Evolutionary conservation across 1,140 invertebrate genomes (phyloP), one percentile per base, ranked within the genome.

Genomic region (Mamestra configurata): DNA sequence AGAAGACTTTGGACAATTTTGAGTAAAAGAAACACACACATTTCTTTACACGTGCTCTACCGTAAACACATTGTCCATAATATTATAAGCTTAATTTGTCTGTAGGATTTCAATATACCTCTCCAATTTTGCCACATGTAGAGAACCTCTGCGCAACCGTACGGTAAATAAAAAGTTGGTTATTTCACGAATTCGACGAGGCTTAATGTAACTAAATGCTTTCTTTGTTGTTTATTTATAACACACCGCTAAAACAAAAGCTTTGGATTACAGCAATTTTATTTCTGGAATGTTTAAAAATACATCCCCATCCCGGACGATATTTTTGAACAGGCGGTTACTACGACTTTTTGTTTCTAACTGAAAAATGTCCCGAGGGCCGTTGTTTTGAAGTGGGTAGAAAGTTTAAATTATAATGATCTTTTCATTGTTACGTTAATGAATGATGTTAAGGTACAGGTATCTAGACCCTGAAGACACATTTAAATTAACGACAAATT

Each of bases 251-350:
- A 27, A 59, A 59, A 31, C 24, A 15, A 5, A 5, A 31, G 27
- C 1, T 1, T 3, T 31, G 27, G 11, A 59, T 55, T 55, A 24
- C 22, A 15, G 11, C 13, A 27, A 59, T 15, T 49, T 59, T 59
- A 59, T 59, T 59, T 59, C 11, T 15, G 55, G 55, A 20, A 15
- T 22, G 24, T 59, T 57, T 31, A 59, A 31, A 59, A 59, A 59
- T 59, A 59, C 11, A 31, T 31, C 27, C 55, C 55, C 55, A 27
- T 15, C 55, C 24, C 1, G 6, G 15, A 6, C 0, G 22, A 11
- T 59, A 59, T 59, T 31, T 59, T 27, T 59, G 27, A 59, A 27
- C 24, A 15, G 27, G 27, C 24, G 20, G 8, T 27, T 10, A 6
- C 8, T 15, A 57, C 55, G 43, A 13, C 6, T 40, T 10, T 49